Conservation (phyloP, 2,113 vertebrate genomes). For the Benitochromis conjunctus region DNA sequence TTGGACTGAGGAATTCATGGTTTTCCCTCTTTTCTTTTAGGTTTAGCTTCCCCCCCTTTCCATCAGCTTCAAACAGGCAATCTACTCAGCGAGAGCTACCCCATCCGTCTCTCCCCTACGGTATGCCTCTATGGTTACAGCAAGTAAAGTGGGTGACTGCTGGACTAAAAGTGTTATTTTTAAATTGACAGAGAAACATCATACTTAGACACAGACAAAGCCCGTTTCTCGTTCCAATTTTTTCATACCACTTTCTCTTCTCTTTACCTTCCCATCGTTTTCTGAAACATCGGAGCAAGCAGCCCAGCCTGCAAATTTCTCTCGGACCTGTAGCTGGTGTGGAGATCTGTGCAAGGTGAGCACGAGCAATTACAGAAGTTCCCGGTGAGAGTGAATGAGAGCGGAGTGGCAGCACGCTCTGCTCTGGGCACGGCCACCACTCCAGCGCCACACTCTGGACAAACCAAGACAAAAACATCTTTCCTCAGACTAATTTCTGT, state of each 20-base stretch:
- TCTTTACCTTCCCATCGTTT: not conserved
- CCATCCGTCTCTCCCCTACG: constrained; percentile 59
- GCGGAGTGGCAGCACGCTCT: constrained; percentile 83
- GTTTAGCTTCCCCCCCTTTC: constrained; percentile 45
- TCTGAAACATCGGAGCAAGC: constrained; percentile 69
- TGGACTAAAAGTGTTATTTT: constrained; percentile 96
- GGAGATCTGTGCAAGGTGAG: constrained; percentile 82
- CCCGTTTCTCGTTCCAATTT: constrained; percentile 84
- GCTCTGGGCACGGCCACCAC: constrained; percentile 78
- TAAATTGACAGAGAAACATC: constrained; percentile 94
- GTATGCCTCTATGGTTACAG: constrained; percentile 30
- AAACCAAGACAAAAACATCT: constrained; percentile 80
- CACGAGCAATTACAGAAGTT: constrained; percentile 88
- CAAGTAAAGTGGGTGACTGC: constrained; percentile 54
- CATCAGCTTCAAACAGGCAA: constrained; percentile 78
- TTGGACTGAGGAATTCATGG: constrained; percentile 90
- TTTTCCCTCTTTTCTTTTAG: constrained; percentile 64
- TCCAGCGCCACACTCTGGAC: constrained; percentile 84
- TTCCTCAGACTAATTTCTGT: constrained; percentile 80
- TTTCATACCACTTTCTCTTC: constrained; percentile 26
- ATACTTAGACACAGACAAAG: constrained; percentile 88
- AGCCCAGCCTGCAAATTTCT: constrained; percentile 84
- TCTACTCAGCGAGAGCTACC: constrained; percentile 76
- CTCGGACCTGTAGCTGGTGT: constrained; percentile 77
- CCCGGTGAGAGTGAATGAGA: constrained; percentile 84